Evolutionary conservation across 2,888 invertebrate genomes (phyloP).

Genomic region (Maniola hyperantus): DNA sequence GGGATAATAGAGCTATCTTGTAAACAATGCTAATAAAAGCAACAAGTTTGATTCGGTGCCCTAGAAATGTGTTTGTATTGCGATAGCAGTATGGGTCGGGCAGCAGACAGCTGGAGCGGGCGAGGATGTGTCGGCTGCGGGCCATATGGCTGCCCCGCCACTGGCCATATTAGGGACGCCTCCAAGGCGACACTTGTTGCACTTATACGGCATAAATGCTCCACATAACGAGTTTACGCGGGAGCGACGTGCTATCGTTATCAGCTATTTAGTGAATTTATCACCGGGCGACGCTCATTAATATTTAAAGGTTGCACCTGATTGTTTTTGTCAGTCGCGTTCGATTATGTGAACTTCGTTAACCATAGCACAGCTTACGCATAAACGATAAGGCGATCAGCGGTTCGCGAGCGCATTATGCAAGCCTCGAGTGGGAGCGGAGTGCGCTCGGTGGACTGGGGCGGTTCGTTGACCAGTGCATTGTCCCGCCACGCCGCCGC

Average conservation of each 20-base stretch:
- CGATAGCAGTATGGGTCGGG: slow-evolving; percentile 48
- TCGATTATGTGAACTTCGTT: slow-evolving; percentile 46
- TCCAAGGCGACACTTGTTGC: slow-evolving; percentile 82
- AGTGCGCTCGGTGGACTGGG: slow-evolving; percentile 55
- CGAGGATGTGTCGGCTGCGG: slow-evolving; percentile 71
- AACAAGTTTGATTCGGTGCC: slow-evolving; percentile 42
- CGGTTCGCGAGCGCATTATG: slow-evolving; percentile 67
- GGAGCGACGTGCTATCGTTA: slow-evolving; percentile 61
- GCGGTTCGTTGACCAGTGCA: slow-evolving; percentile 82
- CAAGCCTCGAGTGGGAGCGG: slow-evolving; percentile 63
- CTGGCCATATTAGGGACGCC: slow-evolving; percentile 75
- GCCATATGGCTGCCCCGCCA: slow-evolving; percentile 77
- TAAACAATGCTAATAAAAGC: slow-evolving; percentile 13
- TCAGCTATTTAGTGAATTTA: slow-evolving; percentile 52
- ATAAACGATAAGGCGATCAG: slow-evolving; percentile 59
- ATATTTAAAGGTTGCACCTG: slow-evolving; percentile 43
- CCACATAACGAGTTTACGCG: slow-evolving; percentile 64
- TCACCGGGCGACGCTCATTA: slow-evolving; percentile 48
- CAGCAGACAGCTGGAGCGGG: slow-evolving; percentile 61
- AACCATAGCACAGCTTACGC: slow-evolving; percentile 53
- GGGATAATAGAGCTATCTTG: slow-evolving; percentile 7
- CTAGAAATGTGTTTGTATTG: slow-evolving; percentile 54
- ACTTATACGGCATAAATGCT: slow-evolving; percentile 80
- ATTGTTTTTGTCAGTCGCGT: slow-evolving; percentile 39
- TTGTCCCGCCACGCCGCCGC: slow-evolving; percentile 72